A percentile compares a stretch with the other conserved stretches of the same genome.
Conservation (phyloP, 2,797 vertebrate species). For the Sus cebifrons region DNA sequence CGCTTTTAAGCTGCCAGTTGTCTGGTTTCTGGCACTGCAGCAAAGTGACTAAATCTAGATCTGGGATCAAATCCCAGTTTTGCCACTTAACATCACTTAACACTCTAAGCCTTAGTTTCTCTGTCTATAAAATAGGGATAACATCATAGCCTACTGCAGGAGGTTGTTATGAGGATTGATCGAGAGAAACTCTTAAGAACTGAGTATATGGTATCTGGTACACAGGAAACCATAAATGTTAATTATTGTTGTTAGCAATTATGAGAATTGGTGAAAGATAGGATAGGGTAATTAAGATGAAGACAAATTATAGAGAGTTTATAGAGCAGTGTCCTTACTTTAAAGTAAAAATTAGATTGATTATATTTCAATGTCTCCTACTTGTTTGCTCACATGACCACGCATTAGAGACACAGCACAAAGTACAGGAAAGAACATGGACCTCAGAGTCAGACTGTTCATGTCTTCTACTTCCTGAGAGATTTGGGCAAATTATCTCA, state of each 20-base stretch:
- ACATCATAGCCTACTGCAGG: not conserved
- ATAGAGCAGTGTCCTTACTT: not conserved
- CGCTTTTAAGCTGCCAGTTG: not conserved
- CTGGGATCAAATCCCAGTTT: conserved; percentile 39
- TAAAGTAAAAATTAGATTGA: not conserved
- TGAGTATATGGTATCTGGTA: not conserved
- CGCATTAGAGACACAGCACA: not conserved
- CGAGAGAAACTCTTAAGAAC: not conserved
- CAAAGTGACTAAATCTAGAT: conserved; percentile 28
- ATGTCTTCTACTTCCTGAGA: not conserved
- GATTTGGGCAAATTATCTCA: not conserved
- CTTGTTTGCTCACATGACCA: not conserved
- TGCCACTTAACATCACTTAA: not conserved
- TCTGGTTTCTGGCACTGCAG: not conserved
- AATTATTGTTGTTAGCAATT: not conserved
- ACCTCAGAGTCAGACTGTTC: not conserved
- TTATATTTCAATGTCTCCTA: not conserved
- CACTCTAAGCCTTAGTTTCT: not conserved
- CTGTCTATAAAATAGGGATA: not conserved
- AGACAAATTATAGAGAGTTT: not conserved
- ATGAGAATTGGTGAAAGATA: not conserved
- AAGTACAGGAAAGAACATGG: not conserved
- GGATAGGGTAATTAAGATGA: not conserved
- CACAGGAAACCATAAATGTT: not conserved
- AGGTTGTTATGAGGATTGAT: not conserved